Conservation (phyloP, 30 jellyfish, hydroid and myxozoan species). For the Hydractinia symbiolongicarpus region DNA sequence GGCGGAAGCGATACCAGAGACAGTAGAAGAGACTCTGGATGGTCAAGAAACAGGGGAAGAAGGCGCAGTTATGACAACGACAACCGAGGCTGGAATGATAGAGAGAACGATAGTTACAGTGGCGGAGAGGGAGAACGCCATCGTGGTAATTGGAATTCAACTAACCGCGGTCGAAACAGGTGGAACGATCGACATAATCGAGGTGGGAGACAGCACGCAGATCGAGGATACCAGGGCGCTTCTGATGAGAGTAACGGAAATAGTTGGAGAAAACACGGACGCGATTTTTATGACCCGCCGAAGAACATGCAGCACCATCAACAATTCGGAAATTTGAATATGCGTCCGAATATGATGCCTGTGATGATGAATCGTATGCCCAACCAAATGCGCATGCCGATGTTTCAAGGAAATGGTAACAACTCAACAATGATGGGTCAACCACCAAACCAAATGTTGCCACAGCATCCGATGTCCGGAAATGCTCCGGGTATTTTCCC, state of each 20-base stretch:
- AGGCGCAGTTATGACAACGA: slow-evolving; percentile 35
- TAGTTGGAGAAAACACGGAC: not conserved
- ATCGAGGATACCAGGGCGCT: not conserved
- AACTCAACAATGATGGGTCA: too few species aligned
- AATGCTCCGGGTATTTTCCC: not conserved
- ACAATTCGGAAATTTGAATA: not conserved
- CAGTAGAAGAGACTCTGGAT: slow-evolving; percentile 13
- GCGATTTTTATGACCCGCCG: not conserved
- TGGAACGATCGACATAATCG: slow-evolving; percentile 25
- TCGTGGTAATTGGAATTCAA: slow-evolving; percentile 7
- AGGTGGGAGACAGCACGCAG: slow-evolving; percentile 28
- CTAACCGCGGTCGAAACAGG: slow-evolving; percentile 5
- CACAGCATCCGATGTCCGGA: not conserved
- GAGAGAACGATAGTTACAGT: slow-evolving; percentile 29
- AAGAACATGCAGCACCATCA: not conserved
- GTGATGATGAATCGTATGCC: not conserved
- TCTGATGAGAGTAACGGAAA: not conserved
- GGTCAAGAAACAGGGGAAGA: slow-evolving; percentile 15
- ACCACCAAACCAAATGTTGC: not conserved
- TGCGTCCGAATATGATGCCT: not conserved
- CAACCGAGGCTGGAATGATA: slow-evolving; percentile 37
- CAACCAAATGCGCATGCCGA: not conserved
- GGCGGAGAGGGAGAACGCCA: slow-evolving; percentile 40
- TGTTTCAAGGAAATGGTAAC: not conserved
- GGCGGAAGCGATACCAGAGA: slow-evolving; percentile 10